phyloP scores from a whole-genome alignment of 1,140 invertebrate species.

The Brachionus koreanus region DNA sequence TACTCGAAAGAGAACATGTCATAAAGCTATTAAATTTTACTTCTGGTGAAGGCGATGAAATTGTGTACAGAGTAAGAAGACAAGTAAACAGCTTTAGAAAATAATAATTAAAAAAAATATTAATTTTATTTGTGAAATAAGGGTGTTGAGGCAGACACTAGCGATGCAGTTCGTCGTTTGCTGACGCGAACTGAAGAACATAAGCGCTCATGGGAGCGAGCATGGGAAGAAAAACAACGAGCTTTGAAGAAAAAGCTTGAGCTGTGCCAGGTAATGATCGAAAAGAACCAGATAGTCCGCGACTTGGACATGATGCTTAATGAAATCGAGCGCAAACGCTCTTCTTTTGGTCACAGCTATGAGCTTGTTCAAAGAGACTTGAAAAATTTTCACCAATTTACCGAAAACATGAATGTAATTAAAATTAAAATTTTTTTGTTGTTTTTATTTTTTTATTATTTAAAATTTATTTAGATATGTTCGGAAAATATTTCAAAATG shows the following conservation, averaged over 20 bases:
- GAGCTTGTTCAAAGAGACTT: neutral
- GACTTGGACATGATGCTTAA: constrained; percentile 8
- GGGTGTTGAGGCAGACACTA: constrained; percentile 67
- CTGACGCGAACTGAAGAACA: constrained; percentile 62
- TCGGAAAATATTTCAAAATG: constrained; percentile 44
- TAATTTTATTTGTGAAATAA: constrained; percentile 55
- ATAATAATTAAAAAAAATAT: neutral
- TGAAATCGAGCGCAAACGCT: neutral
- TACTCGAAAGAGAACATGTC: constrained; percentile 63
- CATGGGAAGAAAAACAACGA: constrained; percentile 64
- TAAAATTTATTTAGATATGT: neutral
- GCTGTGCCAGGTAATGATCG: constrained; percentile 68
- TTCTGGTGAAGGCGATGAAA: constrained; percentile 64
- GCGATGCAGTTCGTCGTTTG: constrained; percentile 68
- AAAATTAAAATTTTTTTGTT: neutral
- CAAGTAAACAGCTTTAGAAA: constrained; percentile 58
- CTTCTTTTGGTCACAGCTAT: neutral
- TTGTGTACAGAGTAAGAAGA: constrained; percentile 65
- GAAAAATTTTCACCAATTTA: neutral
- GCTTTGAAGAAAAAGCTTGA: constrained; percentile 66
- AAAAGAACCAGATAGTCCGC: constrained; percentile 62
- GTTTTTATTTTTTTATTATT: too few relatives aligned
- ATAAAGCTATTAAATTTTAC: constrained; percentile 65
- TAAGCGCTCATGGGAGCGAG: constrained; percentile 62
- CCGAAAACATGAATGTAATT: constrained; percentile 32